Evolutionary conservation across 1,140 invertebrate species (phyloP).

Genomic region (Neodiprion lecontei): DNA sequence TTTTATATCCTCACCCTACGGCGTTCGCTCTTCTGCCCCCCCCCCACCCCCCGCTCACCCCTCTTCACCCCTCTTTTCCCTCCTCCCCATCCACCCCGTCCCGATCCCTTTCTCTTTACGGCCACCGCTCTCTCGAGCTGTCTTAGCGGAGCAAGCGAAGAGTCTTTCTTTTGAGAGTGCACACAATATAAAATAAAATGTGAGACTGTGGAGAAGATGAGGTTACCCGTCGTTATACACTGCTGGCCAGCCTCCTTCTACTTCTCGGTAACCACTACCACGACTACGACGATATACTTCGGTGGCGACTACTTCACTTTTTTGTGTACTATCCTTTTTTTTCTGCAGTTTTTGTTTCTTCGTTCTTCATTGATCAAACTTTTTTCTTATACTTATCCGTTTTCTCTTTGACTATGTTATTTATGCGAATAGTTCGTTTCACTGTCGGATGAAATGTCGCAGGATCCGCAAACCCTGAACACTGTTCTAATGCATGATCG

Average conservation of each 20-base stretch:
- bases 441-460: no score
- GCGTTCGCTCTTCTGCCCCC: slow-evolving; percentile 23
- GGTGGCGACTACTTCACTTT: no score
- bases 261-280: no score
- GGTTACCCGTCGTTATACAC: slow-evolving; percentile 2
- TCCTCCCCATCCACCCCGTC: not conserved
- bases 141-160: not conserved
- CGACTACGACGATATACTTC: no score
- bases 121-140: not conserved
- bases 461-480: no score
- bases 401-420: no score
- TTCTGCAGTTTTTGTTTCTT: no score
- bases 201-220: not conserved
- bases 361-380: no score
- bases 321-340: no score
- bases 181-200: slow-evolving; percentile 1
- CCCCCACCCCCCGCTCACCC: slow-evolving; percentile 23
- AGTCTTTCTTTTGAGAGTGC: slow-evolving; percentile 2
- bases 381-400: no score
- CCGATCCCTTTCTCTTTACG: not conserved
- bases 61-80: slow-evolving; percentile 16
- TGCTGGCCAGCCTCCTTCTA: not conserved
- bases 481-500: no score
- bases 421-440: no score
- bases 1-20: not conserved